These are phyloP conservation scores for Microcebus lehilahytsara DNA, from an alignment of 2,113 vertebrate genomes.

Conservation along the genomic window DNA sequence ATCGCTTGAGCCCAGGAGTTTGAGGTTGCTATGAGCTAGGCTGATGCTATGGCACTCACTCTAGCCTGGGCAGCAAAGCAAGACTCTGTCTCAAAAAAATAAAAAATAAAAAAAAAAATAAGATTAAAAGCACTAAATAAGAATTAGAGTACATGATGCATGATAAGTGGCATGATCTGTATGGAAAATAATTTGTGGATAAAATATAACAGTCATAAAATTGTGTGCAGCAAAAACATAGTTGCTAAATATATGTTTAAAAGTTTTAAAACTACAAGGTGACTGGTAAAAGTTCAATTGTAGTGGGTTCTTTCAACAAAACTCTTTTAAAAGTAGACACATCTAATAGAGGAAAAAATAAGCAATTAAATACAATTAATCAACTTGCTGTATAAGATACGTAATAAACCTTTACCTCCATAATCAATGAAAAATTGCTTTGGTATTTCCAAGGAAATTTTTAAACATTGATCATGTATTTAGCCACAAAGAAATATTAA, in stretches of 20 bases:
- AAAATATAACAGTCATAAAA: background rate
- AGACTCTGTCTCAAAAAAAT: no score
- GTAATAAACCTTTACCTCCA: background rate
- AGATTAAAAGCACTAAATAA: background rate
- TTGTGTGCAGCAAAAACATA: background rate
- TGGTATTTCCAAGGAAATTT: background rate
- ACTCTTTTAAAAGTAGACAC: background rate
- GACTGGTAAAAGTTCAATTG: background rate
- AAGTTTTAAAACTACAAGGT: background rate
- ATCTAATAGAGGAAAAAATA: background rate
- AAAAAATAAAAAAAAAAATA: background rate
- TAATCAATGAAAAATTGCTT: conserved; percentile 30
- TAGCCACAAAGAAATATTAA: background rate
- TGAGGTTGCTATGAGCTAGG: no score
- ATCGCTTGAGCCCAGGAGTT: no score
- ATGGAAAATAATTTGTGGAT: background rate
- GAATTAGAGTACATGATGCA: background rate
- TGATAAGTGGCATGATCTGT: background rate
- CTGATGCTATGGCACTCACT: no score
- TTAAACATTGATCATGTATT: background rate
- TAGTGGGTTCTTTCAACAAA: background rate
- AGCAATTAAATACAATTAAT: background rate
- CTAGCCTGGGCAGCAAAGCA: no score
- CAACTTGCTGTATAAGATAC: background rate
- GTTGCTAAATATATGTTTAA: background rate